Evolutionary conservation across 1,140 invertebrate genomes (phyloP).

Genomic region (Ceratoteleas bidentatus): DNA sequence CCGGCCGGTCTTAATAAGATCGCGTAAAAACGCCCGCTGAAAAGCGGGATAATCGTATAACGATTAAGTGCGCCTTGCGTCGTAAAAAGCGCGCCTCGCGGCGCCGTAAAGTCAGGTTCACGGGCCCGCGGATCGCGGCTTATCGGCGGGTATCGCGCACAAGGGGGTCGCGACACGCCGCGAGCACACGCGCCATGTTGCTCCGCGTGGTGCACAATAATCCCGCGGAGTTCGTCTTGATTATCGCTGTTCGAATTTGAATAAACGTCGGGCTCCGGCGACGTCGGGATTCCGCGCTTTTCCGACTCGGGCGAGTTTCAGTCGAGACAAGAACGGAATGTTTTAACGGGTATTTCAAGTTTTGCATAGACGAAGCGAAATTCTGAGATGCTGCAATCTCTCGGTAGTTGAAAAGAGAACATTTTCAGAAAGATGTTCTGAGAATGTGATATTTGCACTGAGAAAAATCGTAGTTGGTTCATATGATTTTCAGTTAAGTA

Average conservation of each 20-base stretch:
- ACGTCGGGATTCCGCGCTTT: too few species aligned
- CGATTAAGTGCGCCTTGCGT: slow-evolving; percentile 35
- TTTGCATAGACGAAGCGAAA: too few species aligned
- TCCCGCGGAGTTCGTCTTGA: slow-evolving; percentile 29
- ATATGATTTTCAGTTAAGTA: too few species aligned
- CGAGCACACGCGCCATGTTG: slow-evolving; percentile 35
- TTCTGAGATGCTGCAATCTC: too few species aligned
- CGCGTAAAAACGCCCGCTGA: slow-evolving; percentile 39
- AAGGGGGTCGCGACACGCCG: neutral
- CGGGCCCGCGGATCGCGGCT: slow-evolving; percentile 34
- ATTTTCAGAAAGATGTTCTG: too few species aligned
- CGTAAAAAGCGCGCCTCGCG: slow-evolving; percentile 30
- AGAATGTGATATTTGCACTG: too few species aligned
- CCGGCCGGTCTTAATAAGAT: slow-evolving; percentile 48
- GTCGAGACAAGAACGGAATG: too few species aligned
- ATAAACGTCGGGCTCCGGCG: slow-evolving; percentile 27
- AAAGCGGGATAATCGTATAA: slow-evolving; percentile 55
- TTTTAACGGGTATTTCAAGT: too few species aligned
- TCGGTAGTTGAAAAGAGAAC: too few species aligned
- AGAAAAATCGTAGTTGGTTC: too few species aligned
- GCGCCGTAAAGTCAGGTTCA: slow-evolving; percentile 39
- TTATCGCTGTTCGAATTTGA: slow-evolving; percentile 28
- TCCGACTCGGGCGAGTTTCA: too few species aligned
- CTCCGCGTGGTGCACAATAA: slow-evolving; percentile 35
- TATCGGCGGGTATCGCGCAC: slow-evolving; percentile 33